Percentiles rank a stretch among this genome's conserved stretches.
Conservation (phyloP, 2,113 vertebrate species). For the Natator depressus region DNA sequence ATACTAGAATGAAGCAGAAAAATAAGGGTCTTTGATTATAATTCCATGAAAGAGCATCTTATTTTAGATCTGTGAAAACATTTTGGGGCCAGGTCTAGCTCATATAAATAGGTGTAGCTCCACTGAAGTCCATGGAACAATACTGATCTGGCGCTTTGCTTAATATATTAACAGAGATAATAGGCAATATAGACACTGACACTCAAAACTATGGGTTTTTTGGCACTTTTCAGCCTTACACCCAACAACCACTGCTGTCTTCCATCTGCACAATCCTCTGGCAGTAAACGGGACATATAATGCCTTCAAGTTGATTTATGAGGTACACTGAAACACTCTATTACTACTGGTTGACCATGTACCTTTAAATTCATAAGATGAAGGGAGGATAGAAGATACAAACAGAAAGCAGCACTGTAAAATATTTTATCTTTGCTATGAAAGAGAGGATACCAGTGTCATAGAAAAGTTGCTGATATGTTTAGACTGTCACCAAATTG, state of each 20-base stretch:
- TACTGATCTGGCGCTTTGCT: neutral
- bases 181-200: neutral
- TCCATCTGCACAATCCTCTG: slow-evolving; percentile 44
- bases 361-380: slow-evolving; percentile 54
- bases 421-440: slow-evolving; percentile 60
- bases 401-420: slow-evolving; percentile 25
- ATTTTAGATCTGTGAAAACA: neutral
- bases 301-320: slow-evolving; percentile 67
- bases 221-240: neutral
- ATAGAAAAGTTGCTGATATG: slow-evolving; percentile 67
- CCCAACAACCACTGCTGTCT: neutral
- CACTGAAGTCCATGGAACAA: neutral
- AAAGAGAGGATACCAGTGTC: slow-evolving; percentile 63
- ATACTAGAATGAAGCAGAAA: neutral
- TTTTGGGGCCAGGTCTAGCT: neutral
- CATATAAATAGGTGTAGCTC: neutral
- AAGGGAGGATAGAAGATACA: neutral
- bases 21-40: neutral
- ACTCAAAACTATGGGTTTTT: neutral
- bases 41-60: rapidly evolving
- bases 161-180: neutral
- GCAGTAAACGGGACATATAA: slow-evolving; percentile 39
- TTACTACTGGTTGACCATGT: neutral
- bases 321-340: slow-evolving; percentile 23
- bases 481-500: slow-evolving; percentile 73